Evolutionary conservation across 2,797 vertebrate genomes (phyloP).

Genomic region (Myotis findleyi): DNA sequence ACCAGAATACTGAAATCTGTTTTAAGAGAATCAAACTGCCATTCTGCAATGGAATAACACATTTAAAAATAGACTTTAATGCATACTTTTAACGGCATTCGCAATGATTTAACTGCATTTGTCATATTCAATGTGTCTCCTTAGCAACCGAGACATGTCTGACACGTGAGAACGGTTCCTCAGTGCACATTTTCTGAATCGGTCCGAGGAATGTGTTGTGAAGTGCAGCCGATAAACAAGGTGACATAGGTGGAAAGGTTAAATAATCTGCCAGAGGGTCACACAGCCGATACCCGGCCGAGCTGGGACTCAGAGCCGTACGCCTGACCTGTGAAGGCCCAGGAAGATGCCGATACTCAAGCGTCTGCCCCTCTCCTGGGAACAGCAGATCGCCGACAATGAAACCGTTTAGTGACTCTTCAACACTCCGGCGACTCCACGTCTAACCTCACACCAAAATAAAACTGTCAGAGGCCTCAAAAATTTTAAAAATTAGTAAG

Average conservation of each 20-base stretch:
- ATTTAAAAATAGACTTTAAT: not conserved
- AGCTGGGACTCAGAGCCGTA: not conserved
- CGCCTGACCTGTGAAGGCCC: not conserved
- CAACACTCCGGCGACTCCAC: not conserved
- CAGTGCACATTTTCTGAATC: not conserved
- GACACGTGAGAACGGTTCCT: not conserved
- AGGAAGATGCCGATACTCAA: not conserved
- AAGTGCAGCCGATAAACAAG: not conserved
- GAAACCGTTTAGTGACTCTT: not conserved
- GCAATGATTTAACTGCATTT: not conserved
- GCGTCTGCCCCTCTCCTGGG: not conserved
- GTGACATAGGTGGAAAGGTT: not conserved
- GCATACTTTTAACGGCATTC: not conserved
- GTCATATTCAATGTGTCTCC: not conserved
- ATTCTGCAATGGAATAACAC: not conserved
- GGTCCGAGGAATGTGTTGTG: not conserved
- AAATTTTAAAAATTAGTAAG: not conserved
- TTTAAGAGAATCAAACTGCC: not conserved
- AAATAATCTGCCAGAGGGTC: not conserved
- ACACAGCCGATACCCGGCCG: rapidly evolving
- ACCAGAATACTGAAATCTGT: not conserved
- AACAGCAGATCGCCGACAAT: not conserved
- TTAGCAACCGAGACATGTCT: not conserved
- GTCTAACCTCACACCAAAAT: not conserved
- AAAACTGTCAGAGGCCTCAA: not conserved